phyloP scores from a whole-genome alignment of 35 echinoderm and acorn worm species.

The Strongylocentrotus purpuratus region DNA sequence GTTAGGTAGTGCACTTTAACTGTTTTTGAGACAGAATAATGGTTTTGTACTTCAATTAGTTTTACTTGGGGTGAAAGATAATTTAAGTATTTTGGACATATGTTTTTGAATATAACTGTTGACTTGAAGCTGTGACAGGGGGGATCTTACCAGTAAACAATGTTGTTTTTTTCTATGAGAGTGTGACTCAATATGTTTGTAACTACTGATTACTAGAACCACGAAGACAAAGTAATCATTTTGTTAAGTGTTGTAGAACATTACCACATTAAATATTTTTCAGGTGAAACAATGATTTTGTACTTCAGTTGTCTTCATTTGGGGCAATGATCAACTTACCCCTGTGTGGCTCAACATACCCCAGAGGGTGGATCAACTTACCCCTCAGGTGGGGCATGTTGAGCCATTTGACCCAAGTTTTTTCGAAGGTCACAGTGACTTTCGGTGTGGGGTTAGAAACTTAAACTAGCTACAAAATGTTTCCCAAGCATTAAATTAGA shows the following conservation, averaged over 20 bases:
- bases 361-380: conserved; percentile 8
- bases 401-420: conserved; percentile 15
- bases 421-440: neutral
- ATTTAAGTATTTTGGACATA: too few species aligned
- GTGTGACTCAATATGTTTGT: conserved; percentile 41
- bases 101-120: too few species aligned
- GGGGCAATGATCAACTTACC: neutral
- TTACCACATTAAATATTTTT: neutral
- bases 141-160: too few species aligned
- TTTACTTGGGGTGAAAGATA: too few species aligned
- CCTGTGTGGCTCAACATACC: neutral
- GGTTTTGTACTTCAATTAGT: too few species aligned
- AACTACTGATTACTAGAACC: neutral
- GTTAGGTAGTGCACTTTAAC: too few species aligned
- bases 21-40: too few species aligned
- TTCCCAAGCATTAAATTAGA: neutral
- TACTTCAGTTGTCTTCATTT: neutral
- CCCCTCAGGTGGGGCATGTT: conserved; percentile 8
- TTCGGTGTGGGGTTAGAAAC: neutral
- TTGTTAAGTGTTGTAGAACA: neutral
- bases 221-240: neutral
- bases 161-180: neutral
- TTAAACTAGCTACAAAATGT: conserved; percentile 18
- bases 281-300: neutral
- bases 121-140: too few species aligned